phyloP scores from a whole-genome alignment of 2,797 vertebrate genomes.

The Acipenser ruthenus region DNA sequence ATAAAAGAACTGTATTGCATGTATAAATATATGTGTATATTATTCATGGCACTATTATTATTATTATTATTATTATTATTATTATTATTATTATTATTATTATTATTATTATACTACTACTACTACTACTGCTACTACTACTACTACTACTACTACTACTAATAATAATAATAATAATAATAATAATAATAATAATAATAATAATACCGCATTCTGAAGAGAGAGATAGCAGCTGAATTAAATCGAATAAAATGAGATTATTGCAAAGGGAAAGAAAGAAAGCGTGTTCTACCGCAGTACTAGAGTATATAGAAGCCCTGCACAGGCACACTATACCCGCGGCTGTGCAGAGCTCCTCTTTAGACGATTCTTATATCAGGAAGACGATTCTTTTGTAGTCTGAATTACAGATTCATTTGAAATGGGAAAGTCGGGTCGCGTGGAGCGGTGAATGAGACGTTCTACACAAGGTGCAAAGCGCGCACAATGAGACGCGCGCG shows the following conservation, averaged over 20 bases:
- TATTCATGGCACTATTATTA: neutral
- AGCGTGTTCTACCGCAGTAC: too few relatives aligned
- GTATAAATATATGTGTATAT: neutral
- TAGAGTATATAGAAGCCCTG: too few relatives aligned
- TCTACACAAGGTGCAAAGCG: slow-evolving; percentile 52
- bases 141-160: too few relatives aligned
- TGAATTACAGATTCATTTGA: slow-evolving; percentile 38
- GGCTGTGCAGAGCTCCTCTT: too few relatives aligned
- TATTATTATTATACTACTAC: slow-evolving; percentile 40
- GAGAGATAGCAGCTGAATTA: too few relatives aligned
- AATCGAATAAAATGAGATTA: too few relatives aligned
- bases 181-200: slow-evolving; percentile 4
- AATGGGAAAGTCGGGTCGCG: slow-evolving; percentile 57
- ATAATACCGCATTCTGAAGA: neutral
- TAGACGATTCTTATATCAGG: too few relatives aligned
- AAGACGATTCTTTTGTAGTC: neutral
- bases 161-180: neutral
- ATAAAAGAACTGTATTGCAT: too few relatives aligned
- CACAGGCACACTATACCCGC: too few relatives aligned
- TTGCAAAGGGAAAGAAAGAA: too few relatives aligned
- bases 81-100: slow-evolving; percentile 19
- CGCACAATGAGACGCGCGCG: slow-evolving; percentile 49
- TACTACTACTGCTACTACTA: slow-evolving; percentile 31
- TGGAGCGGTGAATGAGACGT: slow-evolving; percentile 52
- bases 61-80: slow-evolving; percentile 3